Conservation (phyloP, 2,888 invertebrate species). For the Subacronicta megacephala region DNA sequence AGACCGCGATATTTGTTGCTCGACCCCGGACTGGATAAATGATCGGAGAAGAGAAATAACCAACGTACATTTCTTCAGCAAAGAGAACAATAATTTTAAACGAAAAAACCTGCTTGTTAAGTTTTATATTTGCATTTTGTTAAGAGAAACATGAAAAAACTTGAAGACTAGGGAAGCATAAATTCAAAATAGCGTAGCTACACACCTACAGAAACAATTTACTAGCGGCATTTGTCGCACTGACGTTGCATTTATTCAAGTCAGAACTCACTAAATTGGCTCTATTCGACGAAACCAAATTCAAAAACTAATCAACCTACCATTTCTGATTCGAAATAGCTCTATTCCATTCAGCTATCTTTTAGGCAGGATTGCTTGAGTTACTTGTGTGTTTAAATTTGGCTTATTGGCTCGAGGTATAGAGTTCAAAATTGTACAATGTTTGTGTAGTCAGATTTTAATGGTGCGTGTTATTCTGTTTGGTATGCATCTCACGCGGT, state of each 20-base stretch:
- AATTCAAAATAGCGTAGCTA: slow-evolving; percentile 11
- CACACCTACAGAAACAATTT: slow-evolving; percentile 12
- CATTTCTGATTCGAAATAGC: slow-evolving; percentile 69
- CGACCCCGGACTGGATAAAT: slow-evolving; percentile 76
- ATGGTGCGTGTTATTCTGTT: slow-evolving; percentile 55
- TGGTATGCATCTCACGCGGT: slow-evolving; percentile 67
- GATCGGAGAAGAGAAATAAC: slow-evolving; percentile 70
- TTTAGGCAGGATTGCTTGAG: slow-evolving; percentile 41
- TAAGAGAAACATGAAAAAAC: slow-evolving; percentile 9
- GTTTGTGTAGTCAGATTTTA: slow-evolving; percentile 48
- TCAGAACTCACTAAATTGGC: slow-evolving; percentile 60
- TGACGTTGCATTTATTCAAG: slow-evolving; percentile 62
- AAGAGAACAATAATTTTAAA: slow-evolving; percentile 52
- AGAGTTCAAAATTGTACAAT: slow-evolving; percentile 45
- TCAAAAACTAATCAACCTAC: slow-evolving; percentile 71
- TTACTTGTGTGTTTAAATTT: slow-evolving; percentile 32
- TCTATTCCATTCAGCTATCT: slow-evolving; percentile 62
- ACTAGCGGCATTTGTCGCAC: slow-evolving; percentile 21
- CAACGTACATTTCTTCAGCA: slow-evolving; percentile 62
- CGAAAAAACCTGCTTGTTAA: slow-evolving; percentile 28
- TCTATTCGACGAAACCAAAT: slow-evolving; percentile 65
- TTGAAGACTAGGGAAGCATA: slow-evolving; percentile 3
- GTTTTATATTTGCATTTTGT: slow-evolving; percentile 34
- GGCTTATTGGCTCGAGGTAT: slow-evolving; percentile 25
- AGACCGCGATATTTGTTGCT: slow-evolving; percentile 73